A percentile compares a stretch with the other conserved stretches of the same genome.
Conservation (phyloP, 2,797 vertebrate species). For the Mycteria americana region DNA sequence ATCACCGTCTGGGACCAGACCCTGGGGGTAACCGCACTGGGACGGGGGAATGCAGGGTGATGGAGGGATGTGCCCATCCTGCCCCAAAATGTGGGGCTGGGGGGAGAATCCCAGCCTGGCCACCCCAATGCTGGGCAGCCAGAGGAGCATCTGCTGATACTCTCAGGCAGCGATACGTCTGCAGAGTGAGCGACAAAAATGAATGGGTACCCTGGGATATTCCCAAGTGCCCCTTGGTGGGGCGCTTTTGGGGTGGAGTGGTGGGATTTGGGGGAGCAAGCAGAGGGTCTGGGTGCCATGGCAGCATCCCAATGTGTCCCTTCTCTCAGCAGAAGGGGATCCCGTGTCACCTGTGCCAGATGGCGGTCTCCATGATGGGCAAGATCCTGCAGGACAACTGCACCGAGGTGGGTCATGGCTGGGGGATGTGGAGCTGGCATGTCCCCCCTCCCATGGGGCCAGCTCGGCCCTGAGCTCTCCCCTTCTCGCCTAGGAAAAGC, state of each 20-base stretch:
- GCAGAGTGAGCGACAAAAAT: neutral
- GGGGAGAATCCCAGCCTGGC: neutral
- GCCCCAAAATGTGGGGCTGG: neutral
- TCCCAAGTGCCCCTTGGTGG: neutral
- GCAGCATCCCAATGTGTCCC: rapidly evolving
- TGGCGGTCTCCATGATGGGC: slow-evolving; percentile 78
- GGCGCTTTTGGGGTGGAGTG: neutral
- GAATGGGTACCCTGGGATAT: rapidly evolving
- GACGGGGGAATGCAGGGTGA: rapidly evolving
- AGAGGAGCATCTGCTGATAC: neutral
- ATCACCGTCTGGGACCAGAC: slow-evolving; percentile 86
- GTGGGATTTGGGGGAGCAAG: neutral
- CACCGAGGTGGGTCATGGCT: slow-evolving; percentile 81
- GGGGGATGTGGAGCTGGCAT: rapidly evolving
- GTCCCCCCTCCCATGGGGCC: rapidly evolving
- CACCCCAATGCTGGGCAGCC: rapidly evolving
- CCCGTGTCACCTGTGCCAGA: slow-evolving; percentile 89
- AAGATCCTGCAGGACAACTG: slow-evolving; percentile 87
- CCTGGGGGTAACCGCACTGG: slow-evolving; percentile 79
- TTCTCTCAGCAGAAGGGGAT: slow-evolving; percentile 60
- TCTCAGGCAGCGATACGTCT: rapidly evolving
- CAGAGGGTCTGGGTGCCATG: rapidly evolving
- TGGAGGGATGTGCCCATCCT: too few relatives aligned
- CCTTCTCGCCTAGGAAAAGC: slow-evolving; percentile 75
- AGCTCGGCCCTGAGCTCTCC: neutral